Conservation (phyloP, 2,888 invertebrate species). For the Leptogaster cylindrica region DNA sequence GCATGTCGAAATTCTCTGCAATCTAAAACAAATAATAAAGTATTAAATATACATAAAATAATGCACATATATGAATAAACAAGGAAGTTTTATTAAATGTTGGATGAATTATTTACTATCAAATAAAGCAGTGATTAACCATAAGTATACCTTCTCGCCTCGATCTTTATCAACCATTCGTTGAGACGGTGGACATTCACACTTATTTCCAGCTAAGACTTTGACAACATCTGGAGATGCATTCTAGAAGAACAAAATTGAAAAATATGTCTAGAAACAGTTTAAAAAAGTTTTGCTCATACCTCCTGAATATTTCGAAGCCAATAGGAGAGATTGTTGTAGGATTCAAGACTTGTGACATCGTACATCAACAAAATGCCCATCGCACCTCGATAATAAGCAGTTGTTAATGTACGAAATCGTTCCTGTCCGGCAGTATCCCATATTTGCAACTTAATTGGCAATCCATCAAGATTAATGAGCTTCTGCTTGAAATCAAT, state of each 20-base stretch:
- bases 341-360: slow-evolving; percentile 87
- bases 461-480: slow-evolving; percentile 83
- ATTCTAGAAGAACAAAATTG: slow-evolving; percentile 66
- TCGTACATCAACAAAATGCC: slow-evolving; percentile 91
- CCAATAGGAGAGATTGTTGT: slow-evolving; percentile 90
- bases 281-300: slow-evolving; percentile 20
- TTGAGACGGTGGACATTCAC: slow-evolving; percentile 75
- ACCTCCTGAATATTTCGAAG: slow-evolving; percentile 89
- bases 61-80: neutral
- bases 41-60: neutral
- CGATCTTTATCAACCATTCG: slow-evolving; percentile 79
- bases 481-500: slow-evolving; percentile 91
- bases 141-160: slow-evolving; percentile 75
- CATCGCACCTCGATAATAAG: slow-evolving; percentile 90
- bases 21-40: slow-evolving; percentile 66
- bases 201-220: slow-evolving; percentile 85
- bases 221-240: slow-evolving; percentile 87
- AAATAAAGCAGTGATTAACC: no score
- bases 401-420: slow-evolving; percentile 80
- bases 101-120: no score
- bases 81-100: no score
- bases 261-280: neutral
- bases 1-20: slow-evolving; percentile 86
- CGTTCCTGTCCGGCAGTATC: slow-evolving; percentile 77
- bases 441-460: slow-evolving; percentile 77